Base-by-base conservation (phyloP, 2,888 invertebrate species). In the Drymonia ruficornis region DNA sequence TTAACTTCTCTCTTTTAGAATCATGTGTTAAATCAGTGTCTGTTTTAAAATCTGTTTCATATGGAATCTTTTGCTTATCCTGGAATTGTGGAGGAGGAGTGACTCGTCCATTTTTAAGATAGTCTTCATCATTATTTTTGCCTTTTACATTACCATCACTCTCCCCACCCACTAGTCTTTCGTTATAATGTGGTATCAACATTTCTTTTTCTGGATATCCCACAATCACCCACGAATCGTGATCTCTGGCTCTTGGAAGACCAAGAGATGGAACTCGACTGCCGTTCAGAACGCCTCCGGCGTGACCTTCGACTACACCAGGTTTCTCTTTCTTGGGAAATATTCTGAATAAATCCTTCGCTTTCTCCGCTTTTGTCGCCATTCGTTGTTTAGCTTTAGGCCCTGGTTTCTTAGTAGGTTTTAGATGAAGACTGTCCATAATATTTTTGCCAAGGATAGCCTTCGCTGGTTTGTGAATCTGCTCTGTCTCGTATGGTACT, bases 31-130 rank as follows among this genome's bases (percentile, higher is more conserved):
- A 70, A 61, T 84, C 78, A 65, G 81, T 86, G 59, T 85, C 80
- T 18, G 74, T 82, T 72, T 88, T 89, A 12, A 81, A 80, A 59
- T 85, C 78, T 45, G 82, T 74, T 52, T 86, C 82, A 47, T 89
- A 85, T 8, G 89, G 83, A 45, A 71, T 80, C 56, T 86, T 86
- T 38, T 84, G 80, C 66, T 84, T 88, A 53, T 93, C 93, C 82
- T 92, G 91, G 57, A 93, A 93, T 57, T 93, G 86, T 11, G 81
- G 90, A 7, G 93, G 93, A 49, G 93, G 93, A 31, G 92, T 91
- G 0, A 92, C 72, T 56, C 83, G 74, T 49, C 74, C 80, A 59
- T 84, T 82, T 72, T 84, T 87, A 11, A 80, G 61, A 44, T 76
- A 73, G 51, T 82, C 80, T 19, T 83, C 76, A 8, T 79, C 76